A percentile compares a stretch with the other conserved stretches of the same genome.
These are phyloP conservation scores for Drosophila neonasuta DNA, from an alignment of 2,888 invertebrate species.

Conservation along the genomic window DNA sequence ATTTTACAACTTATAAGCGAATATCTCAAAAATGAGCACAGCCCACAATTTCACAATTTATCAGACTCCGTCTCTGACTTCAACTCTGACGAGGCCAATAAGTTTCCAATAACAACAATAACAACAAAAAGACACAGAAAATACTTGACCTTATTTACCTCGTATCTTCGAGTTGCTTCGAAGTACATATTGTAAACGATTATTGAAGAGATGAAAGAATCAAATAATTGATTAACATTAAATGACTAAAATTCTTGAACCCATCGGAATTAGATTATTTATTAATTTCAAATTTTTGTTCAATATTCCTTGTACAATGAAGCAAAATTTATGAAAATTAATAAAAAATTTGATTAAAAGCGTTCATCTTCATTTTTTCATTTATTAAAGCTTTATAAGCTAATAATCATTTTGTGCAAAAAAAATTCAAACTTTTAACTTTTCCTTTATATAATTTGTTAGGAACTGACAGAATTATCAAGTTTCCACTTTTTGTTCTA, in stretches of 20 bases:
- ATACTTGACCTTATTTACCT: constrained; percentile 2
- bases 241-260: not conserved
- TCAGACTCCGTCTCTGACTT: not conserved
- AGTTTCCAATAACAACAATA: constrained; percentile 9
- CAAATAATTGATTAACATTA: constrained; percentile 4
- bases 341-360: too few species aligned
- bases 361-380: too few species aligned
- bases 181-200: constrained; percentile 4
- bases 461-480: too few species aligned
- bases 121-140: not conserved
- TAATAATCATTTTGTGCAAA: too few species aligned
- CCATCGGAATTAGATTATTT: not conserved
- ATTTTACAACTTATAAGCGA: constrained; percentile 62
- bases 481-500: not conserved
- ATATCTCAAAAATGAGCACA: constrained; percentile 43
- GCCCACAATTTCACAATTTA: constrained; percentile 15
- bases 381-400: too few species aligned
- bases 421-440: too few species aligned
- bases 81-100: not conserved
- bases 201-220: constrained; percentile 7
- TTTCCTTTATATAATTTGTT: too few species aligned
- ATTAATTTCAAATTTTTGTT: not conserved
- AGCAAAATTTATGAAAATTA: too few species aligned
- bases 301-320: not conserved
- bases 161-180: not conserved